A percentile compares a stretch with the other conserved stretches of the same genome.
phyloP scores from a whole-genome alignment of 2,888 invertebrate genomes.

The Acronicta aceris region DNA sequence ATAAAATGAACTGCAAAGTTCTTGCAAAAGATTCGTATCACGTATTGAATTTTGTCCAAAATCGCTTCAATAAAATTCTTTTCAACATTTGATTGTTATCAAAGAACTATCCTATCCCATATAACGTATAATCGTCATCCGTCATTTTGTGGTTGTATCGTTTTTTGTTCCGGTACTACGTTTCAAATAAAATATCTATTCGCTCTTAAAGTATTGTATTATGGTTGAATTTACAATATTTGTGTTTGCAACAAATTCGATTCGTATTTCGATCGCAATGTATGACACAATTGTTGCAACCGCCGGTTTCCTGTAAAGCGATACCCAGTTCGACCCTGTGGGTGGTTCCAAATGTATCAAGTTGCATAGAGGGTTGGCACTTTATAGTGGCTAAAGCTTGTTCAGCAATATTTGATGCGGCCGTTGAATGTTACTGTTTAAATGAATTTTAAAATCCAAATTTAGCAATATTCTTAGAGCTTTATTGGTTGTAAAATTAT shows the following conservation, averaged over 20 bases:
- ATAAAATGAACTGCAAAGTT: slow-evolving; percentile 2
- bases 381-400: slow-evolving; percentile 43
- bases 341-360: slow-evolving; percentile 75
- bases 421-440: neutral
- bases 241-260: slow-evolving; percentile 49
- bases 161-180: slow-evolving; percentile 63
- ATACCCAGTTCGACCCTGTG: slow-evolving; percentile 74
- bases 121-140: slow-evolving; percentile 64
- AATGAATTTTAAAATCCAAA: neutral
- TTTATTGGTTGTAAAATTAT: neutral
- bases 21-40: slow-evolving; percentile 14
- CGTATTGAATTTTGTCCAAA: slow-evolving; percentile 40
- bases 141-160: slow-evolving; percentile 63
- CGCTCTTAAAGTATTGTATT: slow-evolving; percentile 26
- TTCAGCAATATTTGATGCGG: slow-evolving; percentile 24
- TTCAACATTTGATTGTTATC: slow-evolving; percentile 36
- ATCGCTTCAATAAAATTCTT: slow-evolving; percentile 38
- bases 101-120: slow-evolving; percentile 41
- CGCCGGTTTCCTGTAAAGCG: slow-evolving; percentile 84
- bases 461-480: neutral
- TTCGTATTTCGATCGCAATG: slow-evolving; percentile 62
- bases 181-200: neutral
- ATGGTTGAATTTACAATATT: slow-evolving; percentile 53
- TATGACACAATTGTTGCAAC: slow-evolving; percentile 80
- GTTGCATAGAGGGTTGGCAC: slow-evolving; percentile 70